These are phyloP conservation scores for Podarcis siculus DNA, from an alignment of 2,797 vertebrate genomes.

Conservation along the genomic window DNA sequence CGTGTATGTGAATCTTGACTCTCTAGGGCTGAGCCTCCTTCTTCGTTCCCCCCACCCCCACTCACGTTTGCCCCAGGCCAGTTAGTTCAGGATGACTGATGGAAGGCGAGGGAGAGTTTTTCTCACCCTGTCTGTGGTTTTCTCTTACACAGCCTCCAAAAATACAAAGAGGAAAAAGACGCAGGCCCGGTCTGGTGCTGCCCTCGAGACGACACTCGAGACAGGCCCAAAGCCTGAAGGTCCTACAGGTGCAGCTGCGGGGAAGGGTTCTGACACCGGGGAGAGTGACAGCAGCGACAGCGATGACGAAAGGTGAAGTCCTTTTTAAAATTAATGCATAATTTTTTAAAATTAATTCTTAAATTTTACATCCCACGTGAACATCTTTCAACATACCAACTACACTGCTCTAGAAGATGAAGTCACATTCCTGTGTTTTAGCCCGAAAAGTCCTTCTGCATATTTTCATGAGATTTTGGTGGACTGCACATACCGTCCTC, in stretches of 20 bases:
- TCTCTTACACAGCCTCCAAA: conserved; percentile 17
- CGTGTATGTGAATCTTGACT: background rate
- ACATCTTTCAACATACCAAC: no score
- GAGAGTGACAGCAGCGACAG: conserved; percentile 80
- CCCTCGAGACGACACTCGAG: background rate
- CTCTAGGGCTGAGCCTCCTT: background rate
- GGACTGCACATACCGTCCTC: no score
- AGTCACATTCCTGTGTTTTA: no score
- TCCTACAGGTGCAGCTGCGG: background rate
- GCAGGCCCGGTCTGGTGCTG: background rate
- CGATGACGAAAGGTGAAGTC: conserved; percentile 84
- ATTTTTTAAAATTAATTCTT: background rate
- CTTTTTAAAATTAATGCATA: background rate
- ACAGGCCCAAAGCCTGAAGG: accelerated
- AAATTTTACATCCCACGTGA: no score
- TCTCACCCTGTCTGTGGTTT: accelerated
- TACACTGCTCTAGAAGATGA: no score
- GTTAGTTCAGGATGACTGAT: background rate
- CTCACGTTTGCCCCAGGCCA: background rate
- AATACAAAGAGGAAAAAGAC: conserved; percentile 42
- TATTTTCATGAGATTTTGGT: no score
- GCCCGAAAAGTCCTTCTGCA: no score
- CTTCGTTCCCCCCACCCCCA: background rate
- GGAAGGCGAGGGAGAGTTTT: background rate
- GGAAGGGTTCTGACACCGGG: conserved; percentile 72